phyloP scores from a whole-genome alignment of 2,113 vertebrate genomes.

The Cettia cetti region DNA sequence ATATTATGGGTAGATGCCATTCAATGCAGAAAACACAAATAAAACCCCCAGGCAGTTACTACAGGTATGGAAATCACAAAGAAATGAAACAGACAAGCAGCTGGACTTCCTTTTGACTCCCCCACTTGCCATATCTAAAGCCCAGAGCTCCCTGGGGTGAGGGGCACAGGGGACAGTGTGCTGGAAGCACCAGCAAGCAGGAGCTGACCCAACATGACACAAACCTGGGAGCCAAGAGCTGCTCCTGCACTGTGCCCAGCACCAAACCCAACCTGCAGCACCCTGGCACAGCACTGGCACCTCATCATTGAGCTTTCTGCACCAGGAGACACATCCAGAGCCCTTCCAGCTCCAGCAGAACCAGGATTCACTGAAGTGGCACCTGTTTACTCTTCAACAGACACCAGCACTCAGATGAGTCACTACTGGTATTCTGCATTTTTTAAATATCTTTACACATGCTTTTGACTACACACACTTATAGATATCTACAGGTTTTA shows the following conservation, averaged over 20 bases:
- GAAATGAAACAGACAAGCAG: neutral
- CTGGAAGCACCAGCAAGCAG: neutral
- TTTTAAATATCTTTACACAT: accelerated
- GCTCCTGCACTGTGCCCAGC: neutral
- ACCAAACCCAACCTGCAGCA: neutral
- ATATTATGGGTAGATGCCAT: neutral
- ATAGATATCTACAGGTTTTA: neutral
- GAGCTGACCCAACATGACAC: neutral
- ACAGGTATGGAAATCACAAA: neutral
- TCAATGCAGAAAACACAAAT: neutral
- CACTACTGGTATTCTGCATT: neutral
- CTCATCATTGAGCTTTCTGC: accelerated
- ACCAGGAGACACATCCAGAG: neutral
- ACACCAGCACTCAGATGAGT: accelerated
- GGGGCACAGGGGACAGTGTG: neutral
- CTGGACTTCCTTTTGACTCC: neutral
- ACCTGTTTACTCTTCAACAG: neutral
- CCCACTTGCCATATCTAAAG: accelerated
- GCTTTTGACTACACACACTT: neutral
- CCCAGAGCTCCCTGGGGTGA: neutral
- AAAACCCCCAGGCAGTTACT: neutral
- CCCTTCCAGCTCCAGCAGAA: neutral
- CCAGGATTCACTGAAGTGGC: neutral
- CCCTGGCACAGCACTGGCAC: neutral
- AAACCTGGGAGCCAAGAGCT: neutral